Evolutionary conservation across 2,797 vertebrate species (phyloP).

Genomic region (Cryptoprocta ferox): DNA sequence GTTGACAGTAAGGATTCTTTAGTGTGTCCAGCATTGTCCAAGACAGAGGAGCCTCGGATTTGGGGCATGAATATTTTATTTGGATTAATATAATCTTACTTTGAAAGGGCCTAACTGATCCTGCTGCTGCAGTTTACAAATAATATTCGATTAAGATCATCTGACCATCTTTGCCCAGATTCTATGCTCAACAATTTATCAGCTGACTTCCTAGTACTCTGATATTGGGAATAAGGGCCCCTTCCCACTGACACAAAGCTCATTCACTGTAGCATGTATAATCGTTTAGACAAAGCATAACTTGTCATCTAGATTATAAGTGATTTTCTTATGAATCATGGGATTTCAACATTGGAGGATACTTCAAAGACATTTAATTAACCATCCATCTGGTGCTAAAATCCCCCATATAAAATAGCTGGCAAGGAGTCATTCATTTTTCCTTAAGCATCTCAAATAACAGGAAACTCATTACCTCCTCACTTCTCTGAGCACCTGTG

Average conservation of each 20-base stretch:
- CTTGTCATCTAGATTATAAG: background rate
- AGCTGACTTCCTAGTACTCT: background rate
- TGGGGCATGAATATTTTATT: background rate
- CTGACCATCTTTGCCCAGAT: background rate
- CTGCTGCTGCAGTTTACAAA: background rate
- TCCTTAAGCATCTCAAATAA: conserved; percentile 20
- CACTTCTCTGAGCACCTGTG: conserved; percentile 31
- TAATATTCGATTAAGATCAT: conserved; percentile 46
- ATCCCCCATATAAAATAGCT: conserved; percentile 14
- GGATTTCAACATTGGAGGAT: background rate
- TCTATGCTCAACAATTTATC: background rate
- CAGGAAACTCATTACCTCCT: conserved; percentile 37
- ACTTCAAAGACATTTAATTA: conserved; percentile 48
- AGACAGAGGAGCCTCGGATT: background rate
- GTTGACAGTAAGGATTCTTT: background rate
- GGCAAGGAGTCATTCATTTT: background rate
- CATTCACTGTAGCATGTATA: background rate
- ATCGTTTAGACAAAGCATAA: background rate
- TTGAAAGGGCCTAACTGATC: background rate
- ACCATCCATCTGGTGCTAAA: background rate
- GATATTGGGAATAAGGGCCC: background rate
- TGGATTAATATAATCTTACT: conserved; percentile 32
- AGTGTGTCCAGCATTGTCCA: background rate
- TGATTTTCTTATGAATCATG: conserved; percentile 24
- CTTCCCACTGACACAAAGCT: background rate